Evolutionary conservation across 2,888 invertebrate genomes (phyloP).

Genomic region (Ennomos quercinarius): DNA sequence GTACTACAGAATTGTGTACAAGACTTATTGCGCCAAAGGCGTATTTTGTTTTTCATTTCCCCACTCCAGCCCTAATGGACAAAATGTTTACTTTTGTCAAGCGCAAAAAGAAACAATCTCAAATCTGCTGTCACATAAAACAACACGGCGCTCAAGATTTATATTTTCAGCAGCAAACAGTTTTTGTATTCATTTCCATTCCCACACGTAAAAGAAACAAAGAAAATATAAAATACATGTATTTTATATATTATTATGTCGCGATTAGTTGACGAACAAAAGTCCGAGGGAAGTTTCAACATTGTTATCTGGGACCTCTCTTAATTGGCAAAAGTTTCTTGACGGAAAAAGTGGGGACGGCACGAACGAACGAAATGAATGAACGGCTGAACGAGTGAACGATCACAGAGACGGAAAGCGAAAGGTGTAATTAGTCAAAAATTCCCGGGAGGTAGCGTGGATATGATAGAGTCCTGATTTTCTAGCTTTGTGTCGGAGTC

Average conservation of each 20-base stretch:
- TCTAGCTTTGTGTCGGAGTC: slow-evolving; percentile 22
- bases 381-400: slow-evolving; percentile 65
- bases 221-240: slow-evolving; percentile 45
- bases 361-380: slow-evolving; percentile 49
- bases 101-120: slow-evolving; percentile 27
- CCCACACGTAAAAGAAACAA: slow-evolving; percentile 42
- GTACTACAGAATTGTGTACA: too few relatives aligned
- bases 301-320: slow-evolving; percentile 54
- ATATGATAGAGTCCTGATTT: slow-evolving; percentile 30
- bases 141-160: slow-evolving; percentile 28
- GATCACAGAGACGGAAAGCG: slow-evolving; percentile 58
- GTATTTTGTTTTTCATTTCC: neutral
- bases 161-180: slow-evolving; percentile 40
- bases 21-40: neutral
- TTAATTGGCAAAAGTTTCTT: slow-evolving; percentile 67
- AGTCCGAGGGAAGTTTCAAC: slow-evolving; percentile 59
- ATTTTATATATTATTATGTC: slow-evolving; percentile 51
- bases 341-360: slow-evolving; percentile 56
- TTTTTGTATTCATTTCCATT: slow-evolving; percentile 42
- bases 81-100: slow-evolving; percentile 21
- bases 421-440: slow-evolving; percentile 68
- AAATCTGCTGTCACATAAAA: slow-evolving; percentile 32
- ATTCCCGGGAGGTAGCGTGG: slow-evolving; percentile 55
- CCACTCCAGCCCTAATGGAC: slow-evolving; percentile 11
- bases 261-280: slow-evolving; percentile 62